phyloP scores from a whole-genome alignment of 2,888 invertebrate genomes.

The Orgyia antiqua region DNA sequence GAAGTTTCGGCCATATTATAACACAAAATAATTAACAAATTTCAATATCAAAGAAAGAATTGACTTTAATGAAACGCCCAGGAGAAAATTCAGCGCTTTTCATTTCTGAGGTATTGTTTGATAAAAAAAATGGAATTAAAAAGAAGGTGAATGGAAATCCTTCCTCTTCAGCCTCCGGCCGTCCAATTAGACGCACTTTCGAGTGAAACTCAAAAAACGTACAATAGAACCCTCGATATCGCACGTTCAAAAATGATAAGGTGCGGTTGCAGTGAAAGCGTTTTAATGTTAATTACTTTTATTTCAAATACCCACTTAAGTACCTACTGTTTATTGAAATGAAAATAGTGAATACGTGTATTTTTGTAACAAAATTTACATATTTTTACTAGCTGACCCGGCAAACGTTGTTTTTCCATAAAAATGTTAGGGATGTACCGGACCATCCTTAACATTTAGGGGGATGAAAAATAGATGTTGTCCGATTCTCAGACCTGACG shows the following conservation, averaged over 20 bases:
- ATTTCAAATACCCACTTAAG: no score
- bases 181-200: slow-evolving; percentile 62
- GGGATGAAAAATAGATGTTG: no score
- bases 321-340: no score
- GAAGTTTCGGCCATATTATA: no score
- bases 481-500: no score
- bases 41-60: slow-evolving; percentile 1
- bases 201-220: slow-evolving; percentile 51
- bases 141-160: slow-evolving; percentile 35
- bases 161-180: slow-evolving; percentile 40
- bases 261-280: slow-evolving; percentile 27
- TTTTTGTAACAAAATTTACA: no score
- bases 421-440: no score
- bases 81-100: slow-evolving; percentile 11
- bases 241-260: slow-evolving; percentile 56
- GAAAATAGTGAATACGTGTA: no score
- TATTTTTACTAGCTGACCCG: no score
- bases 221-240: slow-evolving; percentile 58
- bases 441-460: no score
- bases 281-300: no score
- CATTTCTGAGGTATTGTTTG: slow-evolving; percentile 21
- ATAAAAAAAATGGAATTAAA: slow-evolving; percentile 23
- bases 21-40: neutral
- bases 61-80: slow-evolving; percentile 1
- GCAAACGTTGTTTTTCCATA: no score